Evolutionary conservation across 2,888 invertebrate species (phyloP), one percentile per base, ranked within the genome.

Genomic region (Amiota communis): DNA sequence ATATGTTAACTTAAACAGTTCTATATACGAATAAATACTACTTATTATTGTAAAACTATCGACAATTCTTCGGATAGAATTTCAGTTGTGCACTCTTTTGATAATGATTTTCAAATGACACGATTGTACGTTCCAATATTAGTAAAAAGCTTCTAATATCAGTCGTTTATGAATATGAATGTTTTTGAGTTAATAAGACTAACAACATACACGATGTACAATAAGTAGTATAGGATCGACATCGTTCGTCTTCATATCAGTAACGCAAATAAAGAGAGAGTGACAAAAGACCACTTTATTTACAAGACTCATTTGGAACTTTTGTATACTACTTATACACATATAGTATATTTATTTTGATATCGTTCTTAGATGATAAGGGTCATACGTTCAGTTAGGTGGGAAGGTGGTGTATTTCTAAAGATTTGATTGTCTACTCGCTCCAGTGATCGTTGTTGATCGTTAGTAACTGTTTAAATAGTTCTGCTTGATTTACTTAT

Each of bases 81-180:
- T 36, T 57, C 9, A 15, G 57, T 51, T 67, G 67, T 67, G 51
- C 15, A 13, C 17, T 20, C 23, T 23, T 11, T 11, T 63, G 36
- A 23, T 3, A 72, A 76, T 70, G 82, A 79, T 82, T 81, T 80
- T 79, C 73, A 85, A 83, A 82, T 82, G 75, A 74, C 68, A 10
- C 23, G 8, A 17, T 20, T 12, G 9, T 49, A 20, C 51, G 15
- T 51, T 51, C 15, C 72, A 74, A 67, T 75, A 36, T 46, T 71
- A 75, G 80, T 75, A 75, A 36, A 36, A 6, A 75, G 77, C 81
- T 53, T 61, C 15, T 57, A 15, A 57, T 47, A 36, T 6, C 36
- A 70, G 13, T 63, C 15, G 49, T 46, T 51, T 20, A 23, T 56
- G 36, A 2, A 17, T 72, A 46, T 57, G 10, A 15, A 46, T 67